These are phyloP conservation scores for Osmerus eperlanus DNA, from an alignment of 2,113 vertebrate species.

Conservation along the genomic window DNA sequence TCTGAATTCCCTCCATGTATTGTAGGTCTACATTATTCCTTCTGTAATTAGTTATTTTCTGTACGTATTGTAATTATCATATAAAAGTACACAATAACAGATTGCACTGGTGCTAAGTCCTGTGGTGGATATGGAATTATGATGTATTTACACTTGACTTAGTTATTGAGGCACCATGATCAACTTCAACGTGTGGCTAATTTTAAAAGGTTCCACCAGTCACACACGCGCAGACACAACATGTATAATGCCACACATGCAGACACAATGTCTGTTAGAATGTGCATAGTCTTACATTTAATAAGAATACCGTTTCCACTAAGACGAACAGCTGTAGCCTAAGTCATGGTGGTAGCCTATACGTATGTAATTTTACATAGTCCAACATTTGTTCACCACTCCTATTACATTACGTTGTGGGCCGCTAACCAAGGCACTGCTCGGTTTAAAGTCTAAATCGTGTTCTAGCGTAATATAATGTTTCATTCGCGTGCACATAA, in stretches of 20 bases:
- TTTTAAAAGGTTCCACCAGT: conserved; percentile 57
- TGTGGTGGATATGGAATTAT: neutral
- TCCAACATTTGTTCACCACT: neutral
- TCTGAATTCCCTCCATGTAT: no score
- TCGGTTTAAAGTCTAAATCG: neutral
- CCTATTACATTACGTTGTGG: neutral
- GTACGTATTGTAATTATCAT: no score
- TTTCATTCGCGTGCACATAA: neutral
- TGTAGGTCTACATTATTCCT: no score
- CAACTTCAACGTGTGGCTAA: conserved; percentile 47
- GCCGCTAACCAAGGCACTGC: neutral
- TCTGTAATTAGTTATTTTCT: no score
- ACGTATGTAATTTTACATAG: neutral
- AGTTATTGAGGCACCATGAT: conserved; percentile 9
- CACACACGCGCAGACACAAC: conserved; percentile 8
- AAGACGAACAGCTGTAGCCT: conserved; percentile 1
- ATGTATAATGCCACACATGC: neutral
- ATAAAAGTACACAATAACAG: no score
- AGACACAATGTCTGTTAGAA: neutral
- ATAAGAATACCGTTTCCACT: neutral
- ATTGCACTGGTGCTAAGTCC: no score
- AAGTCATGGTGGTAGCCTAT: neutral
- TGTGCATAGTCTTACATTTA: neutral
- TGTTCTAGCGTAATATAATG: neutral
- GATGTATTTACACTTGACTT: neutral